Percentiles rank a stretch among this genome's conserved stretches.
Conservation (phyloP, 2,797 vertebrate species). For the Chloroceryle inda region DNA sequence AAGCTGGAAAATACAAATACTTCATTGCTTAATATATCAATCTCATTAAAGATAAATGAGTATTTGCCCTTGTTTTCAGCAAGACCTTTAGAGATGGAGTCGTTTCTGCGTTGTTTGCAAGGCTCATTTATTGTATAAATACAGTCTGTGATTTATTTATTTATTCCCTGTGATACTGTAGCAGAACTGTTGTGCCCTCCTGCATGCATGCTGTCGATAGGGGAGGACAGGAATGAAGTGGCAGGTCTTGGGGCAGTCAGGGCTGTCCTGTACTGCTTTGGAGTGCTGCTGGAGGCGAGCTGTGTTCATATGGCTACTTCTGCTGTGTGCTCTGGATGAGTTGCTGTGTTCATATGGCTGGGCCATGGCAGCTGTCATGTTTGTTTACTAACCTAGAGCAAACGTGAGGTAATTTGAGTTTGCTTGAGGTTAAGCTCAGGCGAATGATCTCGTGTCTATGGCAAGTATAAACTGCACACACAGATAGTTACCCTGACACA, state of each 20-base stretch:
- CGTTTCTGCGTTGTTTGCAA: accelerated
- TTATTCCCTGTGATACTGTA: not conserved
- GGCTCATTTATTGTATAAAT: not conserved
- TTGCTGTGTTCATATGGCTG: accelerated
- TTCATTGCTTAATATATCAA: not conserved
- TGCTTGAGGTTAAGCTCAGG: not conserved
- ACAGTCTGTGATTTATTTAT: not conserved
- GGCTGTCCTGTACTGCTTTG: accelerated
- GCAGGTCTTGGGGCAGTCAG: not conserved
- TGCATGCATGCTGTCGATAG: not conserved
- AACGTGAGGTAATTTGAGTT: not conserved
- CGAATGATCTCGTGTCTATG: accelerated
- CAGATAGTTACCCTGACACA: not conserved
- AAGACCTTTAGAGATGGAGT: not conserved
- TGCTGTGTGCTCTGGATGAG: accelerated
- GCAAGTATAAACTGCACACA: not conserved
- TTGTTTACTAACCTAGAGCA: not conserved
- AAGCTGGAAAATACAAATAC: not conserved
- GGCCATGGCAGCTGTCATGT: not conserved
- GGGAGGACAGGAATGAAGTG: not conserved
- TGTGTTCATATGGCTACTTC: not conserved
- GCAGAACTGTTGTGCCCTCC: not conserved
- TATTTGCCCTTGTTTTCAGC: slow-evolving; percentile 9
- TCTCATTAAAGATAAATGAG: not conserved
- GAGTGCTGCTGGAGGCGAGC: not conserved